phyloP scores from a whole-genome alignment of 2,797 vertebrate genomes.

The Brachyrhaphis roseni region DNA sequence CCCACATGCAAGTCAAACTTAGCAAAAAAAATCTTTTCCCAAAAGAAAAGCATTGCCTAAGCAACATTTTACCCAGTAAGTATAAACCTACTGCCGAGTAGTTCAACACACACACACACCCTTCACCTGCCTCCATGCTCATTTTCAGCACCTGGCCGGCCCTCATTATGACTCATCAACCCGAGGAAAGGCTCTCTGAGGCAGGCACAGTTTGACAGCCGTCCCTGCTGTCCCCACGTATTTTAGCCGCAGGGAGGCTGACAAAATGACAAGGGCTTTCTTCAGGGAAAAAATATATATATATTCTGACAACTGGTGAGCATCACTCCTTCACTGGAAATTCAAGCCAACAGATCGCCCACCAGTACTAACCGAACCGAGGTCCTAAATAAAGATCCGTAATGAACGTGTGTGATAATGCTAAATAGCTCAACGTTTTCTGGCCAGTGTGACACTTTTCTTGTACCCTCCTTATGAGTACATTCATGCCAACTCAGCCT shows the following conservation, averaged over 20 bases:
- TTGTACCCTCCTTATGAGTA: neutral
- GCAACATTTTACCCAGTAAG: conserved; percentile 3
- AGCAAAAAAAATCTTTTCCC: neutral
- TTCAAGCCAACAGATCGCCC: conserved; percentile 39
- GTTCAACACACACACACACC: conserved; percentile 3
- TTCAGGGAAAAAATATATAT: conserved; percentile 35
- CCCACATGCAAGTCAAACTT: conserved; percentile 7
- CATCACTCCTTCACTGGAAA: conserved; percentile 30
- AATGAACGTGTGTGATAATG: neutral
- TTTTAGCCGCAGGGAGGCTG: conserved; percentile 64
- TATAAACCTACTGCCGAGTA: neutral
- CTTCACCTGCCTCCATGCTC: conserved; percentile 27
- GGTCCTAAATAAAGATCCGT: conserved; percentile 19
- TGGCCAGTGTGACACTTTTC: neutral
- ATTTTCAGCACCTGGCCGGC: conserved; percentile 60
- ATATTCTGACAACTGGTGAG: conserved; percentile 56
- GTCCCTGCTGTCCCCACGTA: conserved; percentile 60
- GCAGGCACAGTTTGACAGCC: conserved; percentile 69
- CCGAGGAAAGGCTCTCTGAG: conserved; percentile 53
- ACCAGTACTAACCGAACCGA: conserved; percentile 3
- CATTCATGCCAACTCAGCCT: neutral
- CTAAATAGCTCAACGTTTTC: neutral
- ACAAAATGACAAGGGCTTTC: conserved; percentile 70
- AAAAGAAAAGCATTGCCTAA: conserved; percentile 1
- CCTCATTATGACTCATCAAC: conserved; percentile 73